Evolutionary conservation across 2,888 invertebrate species (phyloP).

Genomic region (Trimorus sp.): DNA sequence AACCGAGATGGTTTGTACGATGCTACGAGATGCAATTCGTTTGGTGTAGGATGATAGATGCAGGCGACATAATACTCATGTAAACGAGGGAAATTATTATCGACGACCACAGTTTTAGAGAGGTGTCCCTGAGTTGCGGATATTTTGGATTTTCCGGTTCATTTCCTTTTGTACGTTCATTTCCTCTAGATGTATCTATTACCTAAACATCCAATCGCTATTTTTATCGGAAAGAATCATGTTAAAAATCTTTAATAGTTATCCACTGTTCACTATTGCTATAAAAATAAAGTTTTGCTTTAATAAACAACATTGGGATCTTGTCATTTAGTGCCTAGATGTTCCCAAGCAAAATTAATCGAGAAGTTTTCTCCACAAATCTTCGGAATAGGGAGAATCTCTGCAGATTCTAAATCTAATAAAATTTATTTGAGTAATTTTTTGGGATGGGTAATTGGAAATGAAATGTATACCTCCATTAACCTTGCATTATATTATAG

Average conservation of each 20-base stretch:
- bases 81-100: conserved; percentile 43
- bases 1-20: conserved; percentile 26
- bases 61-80: conserved; percentile 37
- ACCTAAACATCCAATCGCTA: conserved; percentile 80
- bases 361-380: too few species aligned
- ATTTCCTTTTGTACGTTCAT: conserved; percentile 59
- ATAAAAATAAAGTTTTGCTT: conserved; percentile 80
- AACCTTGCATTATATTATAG: too few species aligned
- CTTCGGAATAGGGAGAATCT: too few species aligned
- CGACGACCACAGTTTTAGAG: conserved; percentile 37
- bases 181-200: conserved; percentile 77
- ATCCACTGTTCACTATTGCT: conserved; percentile 81
- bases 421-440: too few species aligned
- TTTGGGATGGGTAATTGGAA: too few species aligned
- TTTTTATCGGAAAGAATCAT: conserved; percentile 80
- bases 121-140: conserved; percentile 30
- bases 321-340: too few species aligned
- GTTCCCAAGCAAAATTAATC: too few species aligned
- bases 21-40: conserved; percentile 31
- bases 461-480: too few species aligned
- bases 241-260: conserved; percentile 80
- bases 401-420: too few species aligned
- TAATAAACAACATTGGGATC: conserved; percentile 72
- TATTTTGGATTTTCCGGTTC: conserved; percentile 39
- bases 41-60: conserved; percentile 50